These are phyloP conservation scores for Catharus bicknelli DNA, from an alignment of 2,113 vertebrate species.

Conservation along the genomic window DNA sequence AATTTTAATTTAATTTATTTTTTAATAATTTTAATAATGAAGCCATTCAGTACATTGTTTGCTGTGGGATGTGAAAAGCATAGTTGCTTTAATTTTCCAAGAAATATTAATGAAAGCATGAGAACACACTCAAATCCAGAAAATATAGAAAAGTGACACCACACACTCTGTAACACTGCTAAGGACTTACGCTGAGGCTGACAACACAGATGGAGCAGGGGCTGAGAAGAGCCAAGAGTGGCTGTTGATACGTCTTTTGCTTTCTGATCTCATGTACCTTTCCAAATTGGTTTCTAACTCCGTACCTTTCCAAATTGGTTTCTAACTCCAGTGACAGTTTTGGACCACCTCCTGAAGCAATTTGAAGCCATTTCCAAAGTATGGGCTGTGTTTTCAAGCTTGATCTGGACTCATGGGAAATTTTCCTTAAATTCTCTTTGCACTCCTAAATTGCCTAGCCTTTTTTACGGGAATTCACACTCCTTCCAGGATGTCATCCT, in stretches of 20 bases:
- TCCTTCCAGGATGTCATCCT: not conserved
- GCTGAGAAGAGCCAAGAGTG: not conserved
- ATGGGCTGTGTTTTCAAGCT: fast-evolving
- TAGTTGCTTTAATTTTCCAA: not conserved
- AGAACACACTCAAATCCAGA: not conserved
- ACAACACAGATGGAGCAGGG: not conserved
- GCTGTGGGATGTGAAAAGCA: not conserved
- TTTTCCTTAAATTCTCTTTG: not conserved
- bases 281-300: too few relatives aligned
- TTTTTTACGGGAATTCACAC: not conserved
- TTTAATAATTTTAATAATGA: not conserved
- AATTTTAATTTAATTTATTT: too few relatives aligned
- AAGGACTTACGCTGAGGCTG: not conserved
- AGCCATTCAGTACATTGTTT: not conserved
- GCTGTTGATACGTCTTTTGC: not conserved
- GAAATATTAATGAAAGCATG: not conserved
- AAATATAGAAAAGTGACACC: not conserved
- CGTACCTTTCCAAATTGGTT: not conserved
- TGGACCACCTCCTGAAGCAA: not conserved
- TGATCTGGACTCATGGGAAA: not conserved
- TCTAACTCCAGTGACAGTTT: not conserved
- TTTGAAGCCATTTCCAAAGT: not conserved
- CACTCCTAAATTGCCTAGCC: fast-evolving
- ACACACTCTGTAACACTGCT: not conserved
- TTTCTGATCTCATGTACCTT: not conserved